Conservation (phyloP, 2,797 vertebrate species). For the Melanotaenia nigrans region DNA sequence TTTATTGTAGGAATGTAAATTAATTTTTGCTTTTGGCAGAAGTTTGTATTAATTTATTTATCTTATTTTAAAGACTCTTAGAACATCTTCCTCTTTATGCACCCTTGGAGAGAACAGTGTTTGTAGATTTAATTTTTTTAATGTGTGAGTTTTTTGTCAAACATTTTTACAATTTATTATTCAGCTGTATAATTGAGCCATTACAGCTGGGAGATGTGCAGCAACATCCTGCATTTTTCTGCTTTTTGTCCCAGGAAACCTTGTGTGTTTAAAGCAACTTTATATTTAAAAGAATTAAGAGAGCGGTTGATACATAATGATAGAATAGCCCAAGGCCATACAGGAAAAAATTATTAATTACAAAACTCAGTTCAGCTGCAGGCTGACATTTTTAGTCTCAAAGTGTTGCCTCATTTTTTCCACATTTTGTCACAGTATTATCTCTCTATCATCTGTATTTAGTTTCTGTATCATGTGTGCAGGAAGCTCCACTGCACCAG, state of each 20-base stretch:
- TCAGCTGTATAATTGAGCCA: background rate
- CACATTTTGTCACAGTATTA: background rate
- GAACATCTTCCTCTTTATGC: no score
- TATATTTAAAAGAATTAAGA: background rate
- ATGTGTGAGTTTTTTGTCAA: no score
- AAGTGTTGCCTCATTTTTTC: background rate
- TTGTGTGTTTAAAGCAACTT: background rate
- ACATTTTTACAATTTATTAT: background rate
- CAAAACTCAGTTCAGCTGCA: background rate
- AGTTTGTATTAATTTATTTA: no score
- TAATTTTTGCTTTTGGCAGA: no score
- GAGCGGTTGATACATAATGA: background rate
- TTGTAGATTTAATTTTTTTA: no score
- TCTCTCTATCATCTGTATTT: no score
- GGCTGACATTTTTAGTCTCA: no score
- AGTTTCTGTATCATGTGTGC: background rate
- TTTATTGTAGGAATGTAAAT: no score
- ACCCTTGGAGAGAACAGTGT: no score
- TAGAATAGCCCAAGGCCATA: background rate
- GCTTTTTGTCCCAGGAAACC: background rate
- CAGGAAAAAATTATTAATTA: background rate
- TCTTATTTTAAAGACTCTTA: no score
- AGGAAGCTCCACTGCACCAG: conserved; percentile 94
- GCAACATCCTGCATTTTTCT: background rate
- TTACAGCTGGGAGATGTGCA: background rate